phyloP scores from a whole-genome alignment of 2,888 invertebrate genomes.

The Camponotus fellah region DNA sequence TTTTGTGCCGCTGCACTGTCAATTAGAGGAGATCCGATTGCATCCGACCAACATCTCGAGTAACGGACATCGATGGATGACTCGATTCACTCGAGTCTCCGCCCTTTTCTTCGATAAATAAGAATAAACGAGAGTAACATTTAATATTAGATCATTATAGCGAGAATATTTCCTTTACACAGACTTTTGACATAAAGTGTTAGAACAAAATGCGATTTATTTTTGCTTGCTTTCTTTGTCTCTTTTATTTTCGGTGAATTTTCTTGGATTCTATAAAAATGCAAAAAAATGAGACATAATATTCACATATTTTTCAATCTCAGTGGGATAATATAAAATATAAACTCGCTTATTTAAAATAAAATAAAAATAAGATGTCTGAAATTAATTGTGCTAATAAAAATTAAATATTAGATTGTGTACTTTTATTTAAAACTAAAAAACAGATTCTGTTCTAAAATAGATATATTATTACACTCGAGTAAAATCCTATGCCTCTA shows the following conservation, averaged over 20 bases:
- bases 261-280: too few species aligned
- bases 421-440: background rate
- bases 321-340: background rate
- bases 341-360: background rate
- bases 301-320: background rate
- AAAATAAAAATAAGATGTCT: background rate
- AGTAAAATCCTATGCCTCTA: background rate
- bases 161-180: background rate
- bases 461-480: conserved; percentile 3
- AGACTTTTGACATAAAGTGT: background rate
- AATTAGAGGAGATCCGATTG: conserved; percentile 55
- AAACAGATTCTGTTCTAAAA: background rate
- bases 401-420: background rate
- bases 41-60: conserved; percentile 23
- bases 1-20: conserved; percentile 58
- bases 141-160: background rate
- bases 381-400: background rate
- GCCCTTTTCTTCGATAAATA: background rate
- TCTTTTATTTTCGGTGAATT: background rate
- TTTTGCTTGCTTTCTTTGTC: background rate
- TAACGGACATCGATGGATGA: conserved; percentile 16
- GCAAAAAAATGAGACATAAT: background rate
- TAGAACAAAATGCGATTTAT: background rate
- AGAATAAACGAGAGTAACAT: conserved; percentile 7
- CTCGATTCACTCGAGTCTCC: conserved; percentile 21